Conservation (phyloP, 2,888 invertebrate genomes). For the Autographa gamma region DNA sequence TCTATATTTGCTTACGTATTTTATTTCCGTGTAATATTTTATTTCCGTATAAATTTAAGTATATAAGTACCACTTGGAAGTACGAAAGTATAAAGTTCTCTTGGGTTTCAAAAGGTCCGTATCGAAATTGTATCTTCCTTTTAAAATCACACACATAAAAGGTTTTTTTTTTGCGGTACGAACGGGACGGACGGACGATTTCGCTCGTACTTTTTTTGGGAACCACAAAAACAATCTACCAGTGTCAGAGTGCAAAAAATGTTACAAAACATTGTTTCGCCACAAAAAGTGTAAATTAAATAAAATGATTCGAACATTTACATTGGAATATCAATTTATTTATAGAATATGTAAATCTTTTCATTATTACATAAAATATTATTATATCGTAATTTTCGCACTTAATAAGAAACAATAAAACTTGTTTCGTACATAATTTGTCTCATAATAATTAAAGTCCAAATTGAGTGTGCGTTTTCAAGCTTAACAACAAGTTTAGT, state of each 20-base stretch:
- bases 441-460: neutral
- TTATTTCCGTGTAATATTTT: too few species aligned
- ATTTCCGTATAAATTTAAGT: too few species aligned
- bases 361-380: neutral
- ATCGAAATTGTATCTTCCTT: neutral
- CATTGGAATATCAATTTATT: slow-evolving; percentile 20
- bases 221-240: slow-evolving; percentile 40
- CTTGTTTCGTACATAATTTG: neutral
- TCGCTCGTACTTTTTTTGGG: slow-evolving; percentile 32
- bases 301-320: slow-evolving; percentile 27
- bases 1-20: slow-evolving; percentile 8
- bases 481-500: slow-evolving; percentile 1
- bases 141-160: slow-evolving; percentile 24
- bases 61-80: neutral
- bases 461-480: neutral
- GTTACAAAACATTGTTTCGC: slow-evolving; percentile 37
- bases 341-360: neutral
- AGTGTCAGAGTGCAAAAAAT: slow-evolving; percentile 38
- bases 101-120: neutral
- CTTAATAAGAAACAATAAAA: neutral
- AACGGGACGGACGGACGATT: slow-evolving; percentile 18
- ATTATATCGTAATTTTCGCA: neutral
- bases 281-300: slow-evolving; percentile 36
- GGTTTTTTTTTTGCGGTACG: slow-evolving; percentile 37
- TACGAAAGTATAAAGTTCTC: neutral